Evolutionary conservation across 2,888 invertebrate genomes (phyloP).

Genomic region (Tuta absoluta): DNA sequence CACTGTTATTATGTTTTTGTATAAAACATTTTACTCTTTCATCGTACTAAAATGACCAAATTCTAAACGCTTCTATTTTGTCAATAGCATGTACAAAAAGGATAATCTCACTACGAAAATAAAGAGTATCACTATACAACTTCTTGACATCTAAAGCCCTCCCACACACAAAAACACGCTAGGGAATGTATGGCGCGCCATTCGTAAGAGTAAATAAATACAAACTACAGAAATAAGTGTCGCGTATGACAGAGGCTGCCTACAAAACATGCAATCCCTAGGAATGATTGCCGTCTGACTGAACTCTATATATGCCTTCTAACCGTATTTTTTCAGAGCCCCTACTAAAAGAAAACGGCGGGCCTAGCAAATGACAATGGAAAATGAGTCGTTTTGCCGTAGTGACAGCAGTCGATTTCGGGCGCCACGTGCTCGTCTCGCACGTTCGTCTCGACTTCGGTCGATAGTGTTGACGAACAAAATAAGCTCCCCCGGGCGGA

Average conservation of each 20-base stretch:
- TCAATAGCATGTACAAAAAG: constrained; percentile 25
- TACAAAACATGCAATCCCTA: constrained; percentile 71
- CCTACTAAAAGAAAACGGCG: constrained; percentile 53
- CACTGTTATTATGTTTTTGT: constrained; percentile 19
- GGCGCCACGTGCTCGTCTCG: constrained; percentile 60
- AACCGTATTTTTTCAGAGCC: constrained; percentile 61
- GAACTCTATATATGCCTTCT: constrained; percentile 61
- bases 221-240: constrained; percentile 61
- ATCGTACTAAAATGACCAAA: constrained; percentile 20
- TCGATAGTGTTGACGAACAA: constrained; percentile 80
- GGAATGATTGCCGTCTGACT: constrained; percentile 68
- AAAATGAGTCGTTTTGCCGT: constrained; percentile 60
- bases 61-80: not conserved
- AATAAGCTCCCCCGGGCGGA: constrained; percentile 70
- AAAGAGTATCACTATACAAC: constrained; percentile 41
- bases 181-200: constrained; percentile 48
- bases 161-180: constrained; percentile 39
- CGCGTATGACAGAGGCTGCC: constrained; percentile 58
- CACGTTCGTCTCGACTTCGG: constrained; percentile 69
- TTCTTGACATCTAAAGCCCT: constrained; percentile 45
- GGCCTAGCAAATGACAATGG: constrained; percentile 45
- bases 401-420: constrained; percentile 61
- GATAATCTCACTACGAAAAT: constrained; percentile 30
- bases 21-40: not conserved
- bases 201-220: constrained; percentile 63